Evolutionary conservation across 2,888 invertebrate species (phyloP).

Genomic region (Bugulina stolonifera): DNA sequence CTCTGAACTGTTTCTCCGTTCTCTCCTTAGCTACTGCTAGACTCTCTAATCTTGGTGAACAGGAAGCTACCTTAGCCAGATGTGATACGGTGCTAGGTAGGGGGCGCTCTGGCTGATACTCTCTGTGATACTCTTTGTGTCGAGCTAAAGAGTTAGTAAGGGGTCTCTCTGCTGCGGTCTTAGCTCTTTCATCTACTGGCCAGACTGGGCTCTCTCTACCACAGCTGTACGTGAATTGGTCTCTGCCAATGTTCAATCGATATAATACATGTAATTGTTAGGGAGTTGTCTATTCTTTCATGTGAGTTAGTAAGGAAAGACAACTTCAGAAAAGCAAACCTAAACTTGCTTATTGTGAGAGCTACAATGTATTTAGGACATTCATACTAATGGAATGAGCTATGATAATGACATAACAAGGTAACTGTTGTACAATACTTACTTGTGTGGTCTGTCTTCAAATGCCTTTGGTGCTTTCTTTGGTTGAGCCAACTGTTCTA

Average conservation of each 20-base stretch:
- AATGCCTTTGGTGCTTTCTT: background rate
- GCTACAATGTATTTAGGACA: too few species aligned
- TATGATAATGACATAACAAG: too few species aligned
- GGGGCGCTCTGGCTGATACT: conserved; percentile 29
- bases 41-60: conserved; percentile 33
- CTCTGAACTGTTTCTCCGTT: conserved; percentile 40
- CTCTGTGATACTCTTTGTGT: conserved; percentile 33
- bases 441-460: conserved; percentile 13
- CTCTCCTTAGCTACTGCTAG: conserved; percentile 39
- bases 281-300: too few species aligned
- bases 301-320: too few species aligned
- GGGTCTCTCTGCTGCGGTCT: conserved; percentile 33
- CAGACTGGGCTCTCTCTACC: conserved; percentile 41
- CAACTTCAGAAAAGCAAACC: too few species aligned
- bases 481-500: conserved; percentile 1
- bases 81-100: background rate
- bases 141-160: conserved; percentile 35
- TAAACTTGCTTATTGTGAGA: too few species aligned
- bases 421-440: too few species aligned
- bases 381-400: too few species aligned
- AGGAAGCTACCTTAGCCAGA: background rate
- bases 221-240: conserved; percentile 42
- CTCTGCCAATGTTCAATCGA: conserved; percentile 32
- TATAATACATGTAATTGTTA: too few species aligned
- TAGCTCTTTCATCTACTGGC: conserved; percentile 35